Percentiles rank a stretch among this genome's conserved stretches.
phyloP scores from a whole-genome alignment of 2,113 vertebrate genomes.

The Mastomys coucha region DNA sequence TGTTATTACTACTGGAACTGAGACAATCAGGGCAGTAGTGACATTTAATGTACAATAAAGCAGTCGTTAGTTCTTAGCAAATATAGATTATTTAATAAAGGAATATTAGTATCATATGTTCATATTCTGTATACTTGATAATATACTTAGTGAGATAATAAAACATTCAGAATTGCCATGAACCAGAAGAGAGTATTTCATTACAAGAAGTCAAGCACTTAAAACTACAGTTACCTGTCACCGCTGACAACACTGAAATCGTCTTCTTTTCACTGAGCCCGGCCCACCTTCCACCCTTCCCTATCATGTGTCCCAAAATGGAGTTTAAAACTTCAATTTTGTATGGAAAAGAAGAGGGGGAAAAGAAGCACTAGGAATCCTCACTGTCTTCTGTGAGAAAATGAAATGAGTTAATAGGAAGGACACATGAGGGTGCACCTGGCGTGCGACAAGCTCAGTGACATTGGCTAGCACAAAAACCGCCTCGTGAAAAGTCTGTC shows the following conservation, averaged over 20 bases:
- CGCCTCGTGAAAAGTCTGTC: neutral
- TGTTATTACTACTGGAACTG: neutral
- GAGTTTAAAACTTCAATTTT: neutral
- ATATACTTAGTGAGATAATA: slow-evolving; percentile 33
- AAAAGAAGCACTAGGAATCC: neutral
- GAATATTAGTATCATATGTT: neutral
- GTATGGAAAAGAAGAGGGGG: neutral
- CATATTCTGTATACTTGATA: neutral
- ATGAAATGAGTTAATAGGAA: slow-evolving; percentile 17
- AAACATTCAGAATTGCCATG: slow-evolving; percentile 43
- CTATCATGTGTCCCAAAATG: neutral
- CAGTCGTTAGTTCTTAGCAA: neutral
- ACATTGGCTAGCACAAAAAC: neutral
- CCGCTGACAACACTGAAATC: neutral
- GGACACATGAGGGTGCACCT: neutral
- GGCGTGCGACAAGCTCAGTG: neutral
- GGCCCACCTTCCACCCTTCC: neutral
- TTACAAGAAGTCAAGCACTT: slow-evolving; percentile 11
- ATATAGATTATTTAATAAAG: neutral
- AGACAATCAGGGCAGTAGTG: neutral
- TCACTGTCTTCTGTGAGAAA: neutral
- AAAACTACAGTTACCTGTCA: neutral
- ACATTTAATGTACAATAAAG: slow-evolving; percentile 6
- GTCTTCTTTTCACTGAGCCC: neutral
- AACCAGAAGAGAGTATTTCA: slow-evolving; percentile 30